Evolutionary conservation across 2,888 invertebrate species (phyloP), one percentile per base, ranked within the genome.

Genomic region (Cheilosia pagana): DNA sequence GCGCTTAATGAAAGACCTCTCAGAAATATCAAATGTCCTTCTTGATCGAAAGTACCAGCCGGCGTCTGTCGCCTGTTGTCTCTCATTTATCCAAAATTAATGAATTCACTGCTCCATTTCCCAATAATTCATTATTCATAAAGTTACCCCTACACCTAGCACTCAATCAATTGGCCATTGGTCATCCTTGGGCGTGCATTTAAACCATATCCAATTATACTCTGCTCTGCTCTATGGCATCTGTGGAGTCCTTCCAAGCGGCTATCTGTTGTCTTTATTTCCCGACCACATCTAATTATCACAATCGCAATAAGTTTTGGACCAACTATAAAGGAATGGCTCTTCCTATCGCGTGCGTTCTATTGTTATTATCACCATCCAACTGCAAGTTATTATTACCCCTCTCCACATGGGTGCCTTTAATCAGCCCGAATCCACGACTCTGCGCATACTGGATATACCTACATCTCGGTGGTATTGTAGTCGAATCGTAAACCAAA

Each of bases 361-460:
- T 16, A 75, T 75, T 68, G 55, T 81, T 68, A 68, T 70, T 53
- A 72, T 60, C 55, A 53, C 55, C 48, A 75, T 63, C 53, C 52
- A 74, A 79, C 67, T 57, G 75, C 75, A 70, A 68, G 55, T 81
- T 68, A 68, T 60, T 65, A 72, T 65, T 67, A 35, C 52, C 39
- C 31, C 8, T 8, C 39, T n/a, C 41, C 57, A 39, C 50, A 65
- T 28, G 41, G 35, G 28, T 16, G 25, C 41, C 70, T 59, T 65
- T 39, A 71, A 71, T 72, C 65, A 79, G 72, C 60, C 53, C 16
- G n/a, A 45, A 55, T 35, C 39, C 28, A 55, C 16, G 19, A n/a
- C 7, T 53, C 21, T 28, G 12, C 28, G 12, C 28, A 41, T 52
- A 35, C 35, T 35, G 35, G 0, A 23, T 3, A 23, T 23, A 8